These are phyloP conservation scores for Mimachlamys varia DNA, from an alignment of 2,888 invertebrate species.

Conservation along the genomic window DNA sequence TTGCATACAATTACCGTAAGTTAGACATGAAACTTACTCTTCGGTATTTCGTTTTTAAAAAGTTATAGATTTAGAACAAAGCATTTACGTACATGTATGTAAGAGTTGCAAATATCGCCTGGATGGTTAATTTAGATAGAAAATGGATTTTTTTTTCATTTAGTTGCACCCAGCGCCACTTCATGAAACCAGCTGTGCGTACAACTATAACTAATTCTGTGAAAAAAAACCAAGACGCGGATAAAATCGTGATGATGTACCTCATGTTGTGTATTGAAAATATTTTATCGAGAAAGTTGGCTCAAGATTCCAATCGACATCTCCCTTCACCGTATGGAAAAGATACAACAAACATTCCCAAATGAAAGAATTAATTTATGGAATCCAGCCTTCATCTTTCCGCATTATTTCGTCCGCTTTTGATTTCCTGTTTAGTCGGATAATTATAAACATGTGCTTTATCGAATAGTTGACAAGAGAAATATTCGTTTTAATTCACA, in stretches of 20 bases:
- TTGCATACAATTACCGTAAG: too few relatives aligned
- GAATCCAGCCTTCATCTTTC: constrained; percentile 10
- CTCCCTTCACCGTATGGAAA: neutral
- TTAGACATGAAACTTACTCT: too few relatives aligned
- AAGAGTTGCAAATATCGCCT: neutral
- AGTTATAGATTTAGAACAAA: neutral
- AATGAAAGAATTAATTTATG: neutral
- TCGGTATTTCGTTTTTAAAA: too few relatives aligned
- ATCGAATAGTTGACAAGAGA: neutral
- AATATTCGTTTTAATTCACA: neutral
- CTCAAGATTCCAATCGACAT: neutral
- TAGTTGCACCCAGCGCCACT: neutral
- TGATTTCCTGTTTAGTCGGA: neutral
- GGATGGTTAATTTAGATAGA: neutral
- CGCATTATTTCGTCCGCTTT: neutral
- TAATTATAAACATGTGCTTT: neutral
- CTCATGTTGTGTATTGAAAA: neutral
- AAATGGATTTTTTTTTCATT: neutral
- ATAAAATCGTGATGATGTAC: neutral
- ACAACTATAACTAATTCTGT: neutral
- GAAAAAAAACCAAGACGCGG: neutral
- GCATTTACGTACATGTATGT: neutral
- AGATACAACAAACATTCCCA: neutral
- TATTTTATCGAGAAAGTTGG: neutral
- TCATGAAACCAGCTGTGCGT: neutral